Percentiles rank a stretch among this genome's conserved stretches.
Conservation (phyloP, 2,888 invertebrate genomes). For the Cheilosia variabilis region DNA sequence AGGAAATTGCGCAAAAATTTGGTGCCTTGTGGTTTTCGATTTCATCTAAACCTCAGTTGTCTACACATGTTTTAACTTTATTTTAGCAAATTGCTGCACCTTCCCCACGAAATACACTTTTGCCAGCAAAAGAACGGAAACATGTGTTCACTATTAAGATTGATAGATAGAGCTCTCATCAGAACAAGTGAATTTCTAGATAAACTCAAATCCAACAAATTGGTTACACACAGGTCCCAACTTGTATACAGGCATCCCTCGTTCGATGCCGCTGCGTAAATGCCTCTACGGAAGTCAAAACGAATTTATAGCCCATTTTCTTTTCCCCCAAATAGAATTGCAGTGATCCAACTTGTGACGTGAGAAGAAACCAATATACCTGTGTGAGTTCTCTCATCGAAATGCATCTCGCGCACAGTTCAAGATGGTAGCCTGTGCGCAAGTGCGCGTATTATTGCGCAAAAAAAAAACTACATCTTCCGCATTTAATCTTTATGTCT, state of each 20-base stretch:
- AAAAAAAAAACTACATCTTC: constrained; percentile 57
- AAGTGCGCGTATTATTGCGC: constrained; percentile 44
- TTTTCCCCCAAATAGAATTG: constrained; percentile 49
- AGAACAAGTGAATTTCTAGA: constrained; percentile 11
- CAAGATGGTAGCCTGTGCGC: constrained; percentile 7
- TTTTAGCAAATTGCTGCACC: background rate
- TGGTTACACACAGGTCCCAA: background rate
- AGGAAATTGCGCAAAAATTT: constrained; percentile 45
- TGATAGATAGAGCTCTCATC: constrained; percentile 29
- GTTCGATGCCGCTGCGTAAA: constrained; percentile 3
- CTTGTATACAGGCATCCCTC: constrained; percentile 5
- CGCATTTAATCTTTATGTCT: constrained; percentile 73
- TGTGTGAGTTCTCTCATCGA: constrained; percentile 19
- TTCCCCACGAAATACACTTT: background rate
- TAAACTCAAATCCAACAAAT: background rate
- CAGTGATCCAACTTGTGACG: constrained; percentile 13
- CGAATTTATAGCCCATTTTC: constrained; percentile 57
- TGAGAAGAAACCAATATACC: constrained; percentile 44
- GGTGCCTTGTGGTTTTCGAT: background rate
- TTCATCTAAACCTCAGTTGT: background rate
- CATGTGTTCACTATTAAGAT: background rate
- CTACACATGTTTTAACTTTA: background rate
- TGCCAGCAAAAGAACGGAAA: constrained; percentile 31
- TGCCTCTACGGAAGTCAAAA: constrained; percentile 64
- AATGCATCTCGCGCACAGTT: constrained; percentile 26